Evolutionary conservation across 2,797 vertebrate genomes (phyloP).

Genomic region (Fistularia tabacaria): DNA sequence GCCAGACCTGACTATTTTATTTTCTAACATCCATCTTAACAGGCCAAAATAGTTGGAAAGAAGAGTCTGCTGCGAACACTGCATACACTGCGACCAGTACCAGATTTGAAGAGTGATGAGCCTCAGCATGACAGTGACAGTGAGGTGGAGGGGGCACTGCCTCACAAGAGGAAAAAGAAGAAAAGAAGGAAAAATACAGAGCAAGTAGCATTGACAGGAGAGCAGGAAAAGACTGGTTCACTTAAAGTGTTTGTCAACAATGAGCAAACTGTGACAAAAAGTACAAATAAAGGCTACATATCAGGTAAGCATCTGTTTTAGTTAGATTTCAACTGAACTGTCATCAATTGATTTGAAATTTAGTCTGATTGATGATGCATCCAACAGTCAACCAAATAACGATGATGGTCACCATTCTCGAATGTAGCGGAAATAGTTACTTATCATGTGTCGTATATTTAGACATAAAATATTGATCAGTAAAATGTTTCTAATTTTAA

Average conservation of each 20-base stretch:
- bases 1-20: no score
- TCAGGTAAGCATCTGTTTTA: slow-evolving; percentile 40
- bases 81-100: slow-evolving; percentile 68
- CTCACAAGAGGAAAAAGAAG: slow-evolving; percentile 69
- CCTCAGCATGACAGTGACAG: slow-evolving; percentile 54
- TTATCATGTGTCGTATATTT: no score
- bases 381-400: no score
- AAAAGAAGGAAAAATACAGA: slow-evolving; percentile 64
- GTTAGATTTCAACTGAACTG: no score
- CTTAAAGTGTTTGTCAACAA: not conserved
- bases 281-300: slow-evolving; percentile 37
- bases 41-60: slow-evolving; percentile 62
- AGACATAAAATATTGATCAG: no score
- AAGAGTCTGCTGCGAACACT: slow-evolving; percentile 75
- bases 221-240: slow-evolving; percentile 27
- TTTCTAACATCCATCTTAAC: not conserved
- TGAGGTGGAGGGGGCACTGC: slow-evolving; percentile 18
- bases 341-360: no score
- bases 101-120: slow-evolving; percentile 56
- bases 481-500: no score
- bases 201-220: slow-evolving; percentile 20
- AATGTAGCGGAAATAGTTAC: no score
- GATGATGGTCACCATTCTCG: no score
- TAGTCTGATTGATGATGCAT: no score
- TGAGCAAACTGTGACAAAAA: slow-evolving; percentile 35